Conservation (phyloP, 2,113 vertebrate species). For the Mobula birostris region DNA sequence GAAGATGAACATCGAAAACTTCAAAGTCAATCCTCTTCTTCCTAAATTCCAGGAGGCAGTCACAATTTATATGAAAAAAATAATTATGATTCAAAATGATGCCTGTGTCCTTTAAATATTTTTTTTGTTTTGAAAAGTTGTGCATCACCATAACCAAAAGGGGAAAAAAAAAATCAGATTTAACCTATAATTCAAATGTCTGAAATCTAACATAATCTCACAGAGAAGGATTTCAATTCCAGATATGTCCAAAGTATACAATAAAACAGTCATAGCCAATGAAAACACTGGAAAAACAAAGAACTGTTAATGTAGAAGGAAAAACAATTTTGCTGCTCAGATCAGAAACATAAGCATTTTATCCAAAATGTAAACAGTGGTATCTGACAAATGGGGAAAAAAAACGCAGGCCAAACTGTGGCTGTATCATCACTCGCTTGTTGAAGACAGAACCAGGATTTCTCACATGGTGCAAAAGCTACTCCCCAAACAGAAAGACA, state of each 20-base stretch:
- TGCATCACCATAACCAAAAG: background rate
- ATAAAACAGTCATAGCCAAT: background rate
- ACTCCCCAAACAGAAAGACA: background rate
- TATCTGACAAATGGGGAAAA: background rate
- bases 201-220: background rate
- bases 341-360: background rate
- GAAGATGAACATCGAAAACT: background rate
- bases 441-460: background rate
- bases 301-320: background rate
- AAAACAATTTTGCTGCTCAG: background rate
- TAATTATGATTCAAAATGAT: background rate
- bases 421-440: background rate
- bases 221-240: background rate
- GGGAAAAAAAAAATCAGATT: background rate
- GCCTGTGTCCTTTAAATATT: background rate
- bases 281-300: background rate
- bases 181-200: background rate
- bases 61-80: background rate
- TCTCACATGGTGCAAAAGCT: background rate
- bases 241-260: background rate
- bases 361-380: background rate
- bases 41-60: background rate
- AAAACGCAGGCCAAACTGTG: background rate
- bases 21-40: background rate
- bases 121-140: background rate